Evolutionary conservation across 1,140 invertebrate genomes (phyloP).

Genomic region (Schlechtendalia chinensis): DNA sequence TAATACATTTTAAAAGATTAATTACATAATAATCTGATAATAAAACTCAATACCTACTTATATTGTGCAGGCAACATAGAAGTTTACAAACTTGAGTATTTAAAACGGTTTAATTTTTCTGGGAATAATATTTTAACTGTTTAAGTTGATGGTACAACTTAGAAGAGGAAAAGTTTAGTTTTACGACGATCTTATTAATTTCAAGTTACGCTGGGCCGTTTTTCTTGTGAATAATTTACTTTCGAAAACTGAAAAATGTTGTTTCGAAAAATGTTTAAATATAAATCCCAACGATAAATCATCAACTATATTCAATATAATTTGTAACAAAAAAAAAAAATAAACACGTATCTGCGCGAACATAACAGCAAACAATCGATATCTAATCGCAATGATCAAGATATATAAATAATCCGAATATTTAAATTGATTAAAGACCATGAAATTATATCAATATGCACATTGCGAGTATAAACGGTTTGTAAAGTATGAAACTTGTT

Average conservation of each 20-base stretch:
- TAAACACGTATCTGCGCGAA: no score
- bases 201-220: not conserved
- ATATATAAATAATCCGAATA: no score
- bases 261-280: not conserved
- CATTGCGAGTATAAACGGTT: no score
- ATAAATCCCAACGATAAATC: not conserved
- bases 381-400: no score
- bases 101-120: not conserved
- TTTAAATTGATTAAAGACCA: no score
- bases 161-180: not conserved
- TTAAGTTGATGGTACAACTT: no score
- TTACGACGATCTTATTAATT: not conserved
- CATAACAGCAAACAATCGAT: no score
- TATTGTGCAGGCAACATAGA: not conserved
- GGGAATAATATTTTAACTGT: not conserved
- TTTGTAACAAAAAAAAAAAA: not conserved
- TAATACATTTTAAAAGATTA: no score
- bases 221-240: slow-evolving; percentile 7
- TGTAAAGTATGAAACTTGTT: no score
- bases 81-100: not conserved
- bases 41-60: not conserved
- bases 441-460: no score
- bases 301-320: not conserved
- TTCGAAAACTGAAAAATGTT: not conserved
- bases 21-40: not conserved